A percentile compares a stretch with the other conserved stretches of the same genome.
These are phyloP conservation scores for Phylloscopus trochiloides DNA, from an alignment of 2,113 vertebrate species.

Conservation along the genomic window DNA sequence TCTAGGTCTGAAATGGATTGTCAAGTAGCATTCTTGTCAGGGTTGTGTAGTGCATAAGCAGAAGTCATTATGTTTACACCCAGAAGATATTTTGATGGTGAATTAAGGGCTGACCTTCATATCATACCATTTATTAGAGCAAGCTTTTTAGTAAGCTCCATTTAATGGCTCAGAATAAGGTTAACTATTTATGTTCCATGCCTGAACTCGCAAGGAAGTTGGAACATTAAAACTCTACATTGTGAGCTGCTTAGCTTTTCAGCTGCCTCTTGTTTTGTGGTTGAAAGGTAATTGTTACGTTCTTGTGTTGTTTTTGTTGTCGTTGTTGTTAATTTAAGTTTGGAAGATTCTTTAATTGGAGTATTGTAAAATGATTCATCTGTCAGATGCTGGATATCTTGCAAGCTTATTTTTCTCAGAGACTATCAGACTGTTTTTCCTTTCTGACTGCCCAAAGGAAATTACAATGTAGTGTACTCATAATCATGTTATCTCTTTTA, in stretches of 20 bases:
- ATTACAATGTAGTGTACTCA: neutral
- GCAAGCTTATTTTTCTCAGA: neutral
- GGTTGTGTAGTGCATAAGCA: neutral
- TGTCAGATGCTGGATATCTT: neutral
- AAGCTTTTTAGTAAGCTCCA: constrained; percentile 10
- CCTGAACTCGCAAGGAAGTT: neutral
- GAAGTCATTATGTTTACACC: constrained; percentile 32
- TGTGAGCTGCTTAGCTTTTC: constrained; percentile 21
- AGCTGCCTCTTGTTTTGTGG: neutral
- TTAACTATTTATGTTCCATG: constrained; percentile 18
- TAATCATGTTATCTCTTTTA: constrained; percentile 44
- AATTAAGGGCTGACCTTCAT: constrained; percentile 43
- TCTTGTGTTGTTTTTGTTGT: neutral
- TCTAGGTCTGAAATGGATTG: constrained; percentile 16
- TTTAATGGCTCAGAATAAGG: constrained; percentile 24
- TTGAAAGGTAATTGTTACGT: neutral
- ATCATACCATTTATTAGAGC: constrained; percentile 32
- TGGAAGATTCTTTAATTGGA: neutral
- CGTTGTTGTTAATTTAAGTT: neutral
- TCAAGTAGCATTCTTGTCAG: constrained; percentile 31
- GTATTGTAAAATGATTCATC: neutral
- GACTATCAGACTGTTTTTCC: neutral
- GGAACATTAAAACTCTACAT: neutral
- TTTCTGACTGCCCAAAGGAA: constrained; percentile 34
- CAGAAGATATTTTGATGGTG: constrained; percentile 45